Base-by-base conservation (phyloP, 1,140 invertebrate species). In the Lerema accius region DNA sequence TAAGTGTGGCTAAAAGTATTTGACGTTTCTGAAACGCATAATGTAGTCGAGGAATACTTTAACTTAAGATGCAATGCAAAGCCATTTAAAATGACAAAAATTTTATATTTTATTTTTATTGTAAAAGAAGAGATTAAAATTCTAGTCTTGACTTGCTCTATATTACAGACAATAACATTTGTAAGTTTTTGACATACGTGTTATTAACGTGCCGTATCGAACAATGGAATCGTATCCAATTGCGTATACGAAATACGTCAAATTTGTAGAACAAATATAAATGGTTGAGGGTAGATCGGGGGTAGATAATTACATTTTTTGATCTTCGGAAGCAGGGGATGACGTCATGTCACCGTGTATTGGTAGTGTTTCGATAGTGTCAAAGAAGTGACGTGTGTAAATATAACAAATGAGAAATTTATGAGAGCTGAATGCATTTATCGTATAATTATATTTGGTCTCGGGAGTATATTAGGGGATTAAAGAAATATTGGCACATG, bases 281-380 rank as follows among this genome's bases (percentile, higher is more conserved):
- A 88, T 89, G 82, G 81, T 88, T 86, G 84, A 82, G 86, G 87
- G 87, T 87, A 87, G 87, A 89, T 89, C 82, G 76, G 75, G 87
- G 87, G 86, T 87, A 86, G 87, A 90, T 90, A 90, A 90, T 90
- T 90, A 89, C 86, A 90, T 90, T 90, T 89, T 90, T 90, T 89
- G 87, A 90, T 89, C 87, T 90, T 81, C 74, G 73, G 71, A 75
- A 75, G 67, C 72, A 64, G 80, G 80, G 77, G 80, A 76, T 77
- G 81, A 80, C 79, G 76, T 82, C 76, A 76, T 43, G 65, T 16
- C 50, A 53, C 73, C 76, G 78, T 84, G 80, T 82, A 58, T 67
- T 58, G 48, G 60, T 64, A 64, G 58, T 84, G 78, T 84, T 83
- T 82, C 75, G 86, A 89, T 89, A 86, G 78, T 86, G 86, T 86